Evolutionary conservation across 2,113 vertebrate genomes (phyloP).

Genomic region (western clawed frog (Xenopus tropicalis)): UCB_Xtro_10.0 CM004449.2:79289501-79290000

Average conservation of each 20-base stretch:
- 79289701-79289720: slow-evolving; percentile 1
- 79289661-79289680: slow-evolving; percentile 20
- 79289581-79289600: slow-evolving; percentile 3
- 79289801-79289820: neutral
- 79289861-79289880: neutral
- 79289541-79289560: slow-evolving; percentile 1
- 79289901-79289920: neutral
- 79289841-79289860: neutral
- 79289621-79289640: slow-evolving; percentile 8
- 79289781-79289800: neutral
- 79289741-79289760: slow-evolving; percentile 11
- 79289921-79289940: too few species aligned
- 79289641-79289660: neutral
- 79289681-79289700: slow-evolving; percentile 14
- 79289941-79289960: too few species aligned
- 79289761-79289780: neutral
- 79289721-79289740: slow-evolving; percentile 23
- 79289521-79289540: neutral
- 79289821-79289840: neutral
- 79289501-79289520: neutral
- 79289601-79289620: slow-evolving; percentile 4
- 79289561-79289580: slow-evolving; percentile 3
- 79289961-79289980: too few species aligned
- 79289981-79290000: too few species aligned
- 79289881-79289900: neutral